Base-by-base conservation (phyloP, 2,888 invertebrate species). In the Ligdia adustata region DNA sequence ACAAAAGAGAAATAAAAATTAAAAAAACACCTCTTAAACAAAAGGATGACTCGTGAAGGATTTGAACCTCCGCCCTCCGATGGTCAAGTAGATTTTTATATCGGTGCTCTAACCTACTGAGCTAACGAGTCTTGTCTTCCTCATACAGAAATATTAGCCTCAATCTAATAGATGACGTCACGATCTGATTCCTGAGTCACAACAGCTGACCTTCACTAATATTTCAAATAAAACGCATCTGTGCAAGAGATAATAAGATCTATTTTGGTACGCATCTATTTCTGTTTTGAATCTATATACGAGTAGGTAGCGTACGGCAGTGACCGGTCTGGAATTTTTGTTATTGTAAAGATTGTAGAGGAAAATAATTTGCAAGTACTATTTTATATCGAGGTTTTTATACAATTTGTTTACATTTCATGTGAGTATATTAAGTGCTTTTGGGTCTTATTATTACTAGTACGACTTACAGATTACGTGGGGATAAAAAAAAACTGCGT, bases 11-110 rank as follows among this genome's bases (percentile, higher is more conserved):
- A n/a, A n/a, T n/a, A n/a, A n/a, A n/a, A n/a, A n/a, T n/a, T n/a
- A n/a, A n/a, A n/a, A n/a, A n/a, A n/a, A n/a, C n/a, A n/a, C n/a
- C n/a, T n/a, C n/a, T n/a, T 50, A 65, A 32, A 45, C 34, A 40
- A 41, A 46, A 35, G 1, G 1, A n/a, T 57, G 64, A 62, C 62
- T 65, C 66, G 66, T 69, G 66, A 66, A 68, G 65, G 69, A 69
- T 66, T 69, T 64, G 67, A 66, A 64, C 63, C 66, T 64, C 58
- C 64, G 64, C 50, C 62, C 63, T 63, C 64, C 66, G 68, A 64
- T 63, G 62, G 18, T 58, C 60, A 62, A 62, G 57, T 26, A n/a
- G n/a, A n/a, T n/a, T 26, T 49, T 31, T 56, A 60, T 62, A 64
- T 66, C 64, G 65, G 62, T 50, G 66, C 64, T 62, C 63, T 66